Conservation (phyloP, 1,140 invertebrate genomes). For the Holotrichia oblita region DNA sequence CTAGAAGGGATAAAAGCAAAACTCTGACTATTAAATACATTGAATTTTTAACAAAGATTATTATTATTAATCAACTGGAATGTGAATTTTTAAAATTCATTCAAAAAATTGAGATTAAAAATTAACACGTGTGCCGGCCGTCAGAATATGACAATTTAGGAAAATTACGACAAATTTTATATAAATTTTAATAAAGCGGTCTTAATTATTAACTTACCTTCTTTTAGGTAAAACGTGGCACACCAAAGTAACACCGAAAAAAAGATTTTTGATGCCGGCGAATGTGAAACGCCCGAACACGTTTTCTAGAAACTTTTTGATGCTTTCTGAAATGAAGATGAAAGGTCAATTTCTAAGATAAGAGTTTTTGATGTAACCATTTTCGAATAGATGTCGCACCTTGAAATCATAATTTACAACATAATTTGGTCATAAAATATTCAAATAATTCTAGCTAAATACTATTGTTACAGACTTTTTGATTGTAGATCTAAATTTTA, state of each 20-base stretch:
- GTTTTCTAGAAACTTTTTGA: constrained; percentile 14
- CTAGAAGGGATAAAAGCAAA: not conserved
- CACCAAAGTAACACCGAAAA: not conserved
- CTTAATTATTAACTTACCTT: constrained; percentile 10
- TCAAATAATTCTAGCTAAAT: too few relatives aligned
- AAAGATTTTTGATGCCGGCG: not conserved
- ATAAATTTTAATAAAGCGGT: not conserved
- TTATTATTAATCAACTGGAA: not conserved
- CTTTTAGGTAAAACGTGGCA: not conserved
- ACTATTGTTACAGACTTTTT: too few relatives aligned
- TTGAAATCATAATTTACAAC: too few relatives aligned
- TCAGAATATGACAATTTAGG: not conserved
- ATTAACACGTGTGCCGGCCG: not conserved
- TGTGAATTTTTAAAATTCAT: not conserved
- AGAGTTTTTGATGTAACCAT: not conserved
- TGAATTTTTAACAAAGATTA: not conserved
- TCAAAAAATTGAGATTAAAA: not conserved
- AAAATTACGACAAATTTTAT: not conserved
- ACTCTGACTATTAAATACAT: not conserved
- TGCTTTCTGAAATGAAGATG: constrained; percentile 2
- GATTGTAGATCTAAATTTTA: too few relatives aligned
- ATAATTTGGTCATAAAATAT: too few relatives aligned
- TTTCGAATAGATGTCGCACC: not conserved
- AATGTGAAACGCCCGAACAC: not conserved
- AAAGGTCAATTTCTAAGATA: constrained; percentile 2